These are phyloP conservation scores for Girardinus metallicus DNA, from an alignment of 2,797 vertebrate species.

Conservation along the genomic window DNA sequence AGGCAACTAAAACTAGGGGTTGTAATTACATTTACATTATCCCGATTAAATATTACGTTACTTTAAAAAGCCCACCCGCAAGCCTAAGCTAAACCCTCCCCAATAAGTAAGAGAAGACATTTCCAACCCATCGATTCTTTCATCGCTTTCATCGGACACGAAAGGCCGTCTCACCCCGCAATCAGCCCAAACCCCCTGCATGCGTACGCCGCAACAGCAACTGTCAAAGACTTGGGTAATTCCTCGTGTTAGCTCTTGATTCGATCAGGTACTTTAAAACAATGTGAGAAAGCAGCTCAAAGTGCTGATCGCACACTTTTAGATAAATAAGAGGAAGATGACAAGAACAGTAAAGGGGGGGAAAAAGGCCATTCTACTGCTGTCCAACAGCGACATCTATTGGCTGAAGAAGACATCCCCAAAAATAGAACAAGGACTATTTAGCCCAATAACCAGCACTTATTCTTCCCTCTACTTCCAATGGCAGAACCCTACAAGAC, in stretches of 20 bases:
- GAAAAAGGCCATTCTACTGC: slow-evolving; percentile 56
- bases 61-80: slow-evolving; percentile 37
- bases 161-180: slow-evolving; percentile 33
- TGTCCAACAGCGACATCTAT: slow-evolving; percentile 77
- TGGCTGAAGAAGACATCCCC: slow-evolving; percentile 63
- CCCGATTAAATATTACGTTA: slow-evolving; percentile 63
- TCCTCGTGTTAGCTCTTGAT: slow-evolving; percentile 58
- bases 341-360: slow-evolving; percentile 22
- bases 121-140: slow-evolving; percentile 23
- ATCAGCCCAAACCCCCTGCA: slow-evolving; percentile 44
- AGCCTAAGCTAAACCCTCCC: slow-evolving; percentile 50
- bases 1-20: slow-evolving; percentile 76
- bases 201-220: slow-evolving; percentile 37
- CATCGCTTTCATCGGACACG: slow-evolving; percentile 25
- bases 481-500: slow-evolving; percentile 69
- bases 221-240: slow-evolving; percentile 54
- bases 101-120: slow-evolving; percentile 53
- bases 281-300: slow-evolving; percentile 71
- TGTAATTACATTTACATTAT: slow-evolving; percentile 77
- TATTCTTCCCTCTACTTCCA: slow-evolving; percentile 58
- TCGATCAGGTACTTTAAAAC: slow-evolving; percentile 50
- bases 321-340: slow-evolving; percentile 67
- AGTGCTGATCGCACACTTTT: slow-evolving; percentile 76
- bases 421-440: slow-evolving; percentile 58
- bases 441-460: slow-evolving; percentile 38